Evolutionary conservation across 2,113 vertebrate species (phyloP).

Genomic region (Cettia cetti): DNA sequence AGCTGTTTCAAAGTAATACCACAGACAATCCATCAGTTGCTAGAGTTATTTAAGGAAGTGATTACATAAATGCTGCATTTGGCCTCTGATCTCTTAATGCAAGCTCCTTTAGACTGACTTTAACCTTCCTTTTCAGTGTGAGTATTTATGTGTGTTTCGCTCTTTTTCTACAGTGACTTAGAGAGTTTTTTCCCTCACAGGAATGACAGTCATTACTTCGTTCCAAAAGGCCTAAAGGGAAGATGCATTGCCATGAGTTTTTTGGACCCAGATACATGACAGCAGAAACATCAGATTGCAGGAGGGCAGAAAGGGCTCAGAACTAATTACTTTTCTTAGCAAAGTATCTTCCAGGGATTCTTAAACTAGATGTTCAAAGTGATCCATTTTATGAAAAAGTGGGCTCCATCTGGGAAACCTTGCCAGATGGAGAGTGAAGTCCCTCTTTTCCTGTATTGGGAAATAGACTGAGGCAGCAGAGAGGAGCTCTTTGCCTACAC

Average conservation of each 20-base stretch:
- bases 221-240: background rate
- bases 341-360: background rate
- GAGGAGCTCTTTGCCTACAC: background rate
- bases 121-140: background rate
- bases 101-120: background rate
- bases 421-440: background rate
- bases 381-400: background rate
- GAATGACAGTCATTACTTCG: background rate
- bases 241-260: background rate
- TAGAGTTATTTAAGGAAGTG: constrained; percentile 5
- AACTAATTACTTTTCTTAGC: background rate
- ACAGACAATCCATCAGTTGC: background rate
- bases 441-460: background rate
- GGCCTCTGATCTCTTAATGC: constrained; percentile 14
- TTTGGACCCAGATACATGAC: background rate
- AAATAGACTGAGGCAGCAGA: background rate
- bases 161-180: background rate
- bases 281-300: background rate
- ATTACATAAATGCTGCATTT: background rate
- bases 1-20: background rate
- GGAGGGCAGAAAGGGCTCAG: background rate
- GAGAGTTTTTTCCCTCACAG: background rate
- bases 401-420: background rate
- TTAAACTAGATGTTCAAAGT: background rate
- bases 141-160: background rate